phyloP scores from a whole-genome alignment of 2,888 invertebrate species.

The Hydropsyche betteni region DNA sequence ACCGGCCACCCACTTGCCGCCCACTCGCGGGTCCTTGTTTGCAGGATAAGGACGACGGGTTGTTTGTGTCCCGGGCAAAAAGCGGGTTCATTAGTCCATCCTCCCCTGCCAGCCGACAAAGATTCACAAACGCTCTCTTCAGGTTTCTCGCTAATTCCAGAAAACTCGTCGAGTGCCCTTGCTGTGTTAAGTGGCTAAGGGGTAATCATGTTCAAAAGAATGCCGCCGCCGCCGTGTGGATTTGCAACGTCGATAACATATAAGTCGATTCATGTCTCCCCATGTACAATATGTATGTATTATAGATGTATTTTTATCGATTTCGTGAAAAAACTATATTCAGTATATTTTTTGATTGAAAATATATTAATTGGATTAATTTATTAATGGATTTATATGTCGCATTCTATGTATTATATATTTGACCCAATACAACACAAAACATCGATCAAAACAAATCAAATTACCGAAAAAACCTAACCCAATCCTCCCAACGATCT shows the following conservation, averaged over 20 bases:
- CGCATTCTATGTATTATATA: too few species aligned
- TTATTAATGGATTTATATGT: too few species aligned
- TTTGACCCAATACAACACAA: too few species aligned
- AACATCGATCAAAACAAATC: too few species aligned
- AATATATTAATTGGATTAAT: too few species aligned
- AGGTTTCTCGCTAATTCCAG: constrained; percentile 42
- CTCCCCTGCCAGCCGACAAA: constrained; percentile 40
- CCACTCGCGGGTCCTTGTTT: constrained; percentile 25
- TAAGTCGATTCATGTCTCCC: neutral
- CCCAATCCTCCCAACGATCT: too few species aligned
- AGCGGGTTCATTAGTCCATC: constrained; percentile 49
- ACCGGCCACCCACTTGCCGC: neutral
- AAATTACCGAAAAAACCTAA: too few species aligned
- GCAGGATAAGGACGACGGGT: constrained; percentile 37
- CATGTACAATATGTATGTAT: too few species aligned
- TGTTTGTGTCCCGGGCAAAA: constrained; percentile 48
- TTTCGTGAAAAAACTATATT: too few species aligned
- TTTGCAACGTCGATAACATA: neutral
- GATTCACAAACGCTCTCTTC: constrained; percentile 45
- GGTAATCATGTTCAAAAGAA: constrained; percentile 43
- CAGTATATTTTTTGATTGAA: too few species aligned
- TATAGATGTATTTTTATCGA: neutral
- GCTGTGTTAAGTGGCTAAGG: constrained; percentile 43
- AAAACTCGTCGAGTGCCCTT: constrained; percentile 43
- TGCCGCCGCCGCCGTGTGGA: constrained; percentile 3